A percentile compares a stretch with the other conserved stretches of the same genome.
These are phyloP conservation scores for Drosophila niveifrons DNA, from an alignment of 2,888 invertebrate species.

Conservation along the genomic window DNA sequence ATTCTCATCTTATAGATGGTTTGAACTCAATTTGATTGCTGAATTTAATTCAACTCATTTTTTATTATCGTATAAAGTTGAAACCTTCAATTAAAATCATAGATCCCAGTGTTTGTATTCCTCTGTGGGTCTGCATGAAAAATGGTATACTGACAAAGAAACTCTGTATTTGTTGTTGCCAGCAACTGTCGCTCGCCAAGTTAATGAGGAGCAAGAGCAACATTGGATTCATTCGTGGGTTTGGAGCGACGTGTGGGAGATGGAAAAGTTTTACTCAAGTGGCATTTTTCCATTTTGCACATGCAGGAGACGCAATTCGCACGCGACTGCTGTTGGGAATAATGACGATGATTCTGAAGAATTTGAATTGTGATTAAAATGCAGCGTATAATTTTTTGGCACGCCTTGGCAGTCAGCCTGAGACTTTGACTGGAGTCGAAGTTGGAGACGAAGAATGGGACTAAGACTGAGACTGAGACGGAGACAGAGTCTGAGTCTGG, in stretches of 20 bases:
- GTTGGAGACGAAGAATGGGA: neutral
- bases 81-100: neutral
- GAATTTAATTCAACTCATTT: no score
- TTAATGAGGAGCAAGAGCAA: conserved; percentile 62
- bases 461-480: no score
- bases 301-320: conserved; percentile 44
- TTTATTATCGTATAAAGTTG: neutral
- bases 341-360: conserved; percentile 81
- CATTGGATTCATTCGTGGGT: conserved; percentile 24
- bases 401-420: conserved; percentile 38
- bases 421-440: neutral
- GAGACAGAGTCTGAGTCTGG: conserved; percentile 46
- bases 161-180: conserved; percentile 35
- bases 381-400: conserved; percentile 78
- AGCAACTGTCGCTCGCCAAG: conserved; percentile 52
- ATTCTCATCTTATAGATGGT: no score
- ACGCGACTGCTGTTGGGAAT: conserved; percentile 62
- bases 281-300: conserved; percentile 54
- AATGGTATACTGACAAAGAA: conserved; percentile 10
- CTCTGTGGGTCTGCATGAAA: neutral
- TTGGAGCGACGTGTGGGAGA: neutral
- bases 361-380: conserved; percentile 84
- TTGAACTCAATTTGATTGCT: no score
- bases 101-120: neutral
- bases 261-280: conserved; percentile 60